Conservation (phyloP, 2,113 vertebrate species). For the Silurus glanis region DNA sequence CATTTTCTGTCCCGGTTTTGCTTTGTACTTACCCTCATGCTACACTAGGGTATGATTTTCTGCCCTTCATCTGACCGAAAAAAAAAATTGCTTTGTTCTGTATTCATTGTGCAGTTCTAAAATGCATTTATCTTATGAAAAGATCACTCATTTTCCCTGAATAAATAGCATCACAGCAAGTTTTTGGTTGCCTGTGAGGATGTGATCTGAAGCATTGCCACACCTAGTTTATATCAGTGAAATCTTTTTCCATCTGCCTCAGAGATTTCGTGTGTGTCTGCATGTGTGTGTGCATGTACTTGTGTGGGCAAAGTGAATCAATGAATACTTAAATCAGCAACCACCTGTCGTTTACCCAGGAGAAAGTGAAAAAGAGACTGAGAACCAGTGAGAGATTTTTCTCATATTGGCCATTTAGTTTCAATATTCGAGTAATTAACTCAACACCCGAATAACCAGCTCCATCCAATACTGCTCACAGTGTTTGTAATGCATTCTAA, state of each 20-base stretch:
- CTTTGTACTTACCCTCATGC: background rate
- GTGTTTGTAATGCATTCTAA: background rate
- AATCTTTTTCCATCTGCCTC: background rate
- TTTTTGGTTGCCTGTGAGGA: background rate
- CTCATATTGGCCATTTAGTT: background rate
- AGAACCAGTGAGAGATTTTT: background rate
- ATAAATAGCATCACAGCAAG: background rate
- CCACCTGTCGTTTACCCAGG: background rate
- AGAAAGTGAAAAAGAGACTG: background rate
- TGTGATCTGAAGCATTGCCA: background rate
- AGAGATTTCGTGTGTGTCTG: background rate
- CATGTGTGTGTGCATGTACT: background rate
- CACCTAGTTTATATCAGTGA: background rate
- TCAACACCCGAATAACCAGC: background rate
- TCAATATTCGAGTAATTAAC: conserved; percentile 8
- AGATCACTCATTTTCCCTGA: background rate
- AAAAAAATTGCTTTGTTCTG: background rate
- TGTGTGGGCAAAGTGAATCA: background rate
- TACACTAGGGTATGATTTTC: background rate
- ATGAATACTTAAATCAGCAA: background rate
- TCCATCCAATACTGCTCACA: background rate
- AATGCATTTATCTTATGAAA: background rate
- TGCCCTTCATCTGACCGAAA: background rate
- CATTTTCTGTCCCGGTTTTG: conserved; percentile 1
- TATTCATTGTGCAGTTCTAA: background rate